Evolutionary conservation across 1,140 invertebrate genomes (phyloP).

Genomic region (Bombus picipes): DNA sequence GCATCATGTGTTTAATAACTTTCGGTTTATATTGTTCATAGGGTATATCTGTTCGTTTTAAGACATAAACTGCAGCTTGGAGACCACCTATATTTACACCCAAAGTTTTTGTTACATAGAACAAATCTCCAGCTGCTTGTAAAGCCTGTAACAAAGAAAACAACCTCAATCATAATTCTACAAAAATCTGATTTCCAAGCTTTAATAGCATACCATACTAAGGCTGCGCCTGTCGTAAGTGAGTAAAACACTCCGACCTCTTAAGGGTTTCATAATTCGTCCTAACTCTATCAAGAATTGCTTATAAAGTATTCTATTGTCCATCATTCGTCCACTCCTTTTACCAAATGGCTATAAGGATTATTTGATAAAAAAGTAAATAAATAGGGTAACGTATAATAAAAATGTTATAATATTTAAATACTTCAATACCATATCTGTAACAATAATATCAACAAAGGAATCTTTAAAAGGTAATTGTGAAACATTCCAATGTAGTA

Average conservation of each 20-base stretch:
- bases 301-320: constrained; percentile 84
- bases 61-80: constrained; percentile 75
- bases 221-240: constrained; percentile 84
- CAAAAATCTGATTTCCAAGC: constrained; percentile 7
- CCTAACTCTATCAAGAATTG: constrained; percentile 82
- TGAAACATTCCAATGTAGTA: constrained; percentile 82
- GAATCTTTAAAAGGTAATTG: constrained; percentile 82
- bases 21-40: constrained; percentile 55
- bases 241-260: constrained; percentile 83
- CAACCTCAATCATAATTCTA: constrained; percentile 17
- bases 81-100: constrained; percentile 79
- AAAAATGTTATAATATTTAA: neutral
- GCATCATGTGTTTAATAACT: neutral
- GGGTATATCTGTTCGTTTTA: constrained; percentile 67
- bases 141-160: constrained; percentile 70
- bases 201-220: constrained; percentile 58
- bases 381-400: constrained; percentile 4
- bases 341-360: constrained; percentile 84
- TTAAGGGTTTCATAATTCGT: constrained; percentile 76
- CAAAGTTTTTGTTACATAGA: constrained; percentile 72
- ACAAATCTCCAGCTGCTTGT: constrained; percentile 63
- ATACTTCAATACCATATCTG: constrained; percentile 83
- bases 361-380: constrained; percentile 13
- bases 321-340: constrained; percentile 81
- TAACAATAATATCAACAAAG: constrained; percentile 84